phyloP scores from a whole-genome alignment of 2,797 vertebrate genomes.

The Pantherophis alleghaniensis region DNA sequence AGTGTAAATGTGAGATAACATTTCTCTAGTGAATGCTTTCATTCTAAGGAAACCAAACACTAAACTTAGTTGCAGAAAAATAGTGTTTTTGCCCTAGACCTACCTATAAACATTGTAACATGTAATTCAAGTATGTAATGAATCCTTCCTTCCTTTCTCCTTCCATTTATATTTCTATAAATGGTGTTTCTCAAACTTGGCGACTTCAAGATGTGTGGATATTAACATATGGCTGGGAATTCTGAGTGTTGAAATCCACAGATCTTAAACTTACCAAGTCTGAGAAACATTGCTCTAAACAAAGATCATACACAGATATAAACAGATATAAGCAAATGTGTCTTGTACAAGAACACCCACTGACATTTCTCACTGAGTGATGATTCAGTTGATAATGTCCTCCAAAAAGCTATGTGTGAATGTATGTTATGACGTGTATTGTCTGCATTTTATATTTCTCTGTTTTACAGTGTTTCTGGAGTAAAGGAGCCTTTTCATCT shows the following conservation, averaged over 20 bases:
- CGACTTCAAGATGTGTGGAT: background rate
- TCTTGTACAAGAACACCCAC: background rate
- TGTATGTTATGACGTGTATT: background rate
- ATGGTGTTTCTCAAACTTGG: background rate
- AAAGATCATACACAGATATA: background rate
- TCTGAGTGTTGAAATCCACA: background rate
- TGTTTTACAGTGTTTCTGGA: conserved; percentile 49
- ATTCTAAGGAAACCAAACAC: background rate
- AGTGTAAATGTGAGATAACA: background rate
- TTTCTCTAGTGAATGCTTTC: background rate
- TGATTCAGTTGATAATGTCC: background rate
- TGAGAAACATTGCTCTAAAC: background rate
- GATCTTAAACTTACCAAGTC: background rate
- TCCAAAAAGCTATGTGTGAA: background rate
- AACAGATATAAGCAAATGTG: background rate
- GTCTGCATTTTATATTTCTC: background rate
- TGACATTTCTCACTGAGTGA: background rate
- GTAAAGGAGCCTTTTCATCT: conserved; percentile 27
- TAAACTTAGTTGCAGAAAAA: background rate
- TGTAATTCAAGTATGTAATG: background rate
- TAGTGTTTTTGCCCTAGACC: background rate
- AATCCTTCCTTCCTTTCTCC: background rate
- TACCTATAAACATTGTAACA: background rate
- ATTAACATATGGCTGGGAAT: background rate
- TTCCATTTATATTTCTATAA: background rate